Conservation (phyloP, 2,113 vertebrate species). For the Isurus oxyrinchus region DNA sequence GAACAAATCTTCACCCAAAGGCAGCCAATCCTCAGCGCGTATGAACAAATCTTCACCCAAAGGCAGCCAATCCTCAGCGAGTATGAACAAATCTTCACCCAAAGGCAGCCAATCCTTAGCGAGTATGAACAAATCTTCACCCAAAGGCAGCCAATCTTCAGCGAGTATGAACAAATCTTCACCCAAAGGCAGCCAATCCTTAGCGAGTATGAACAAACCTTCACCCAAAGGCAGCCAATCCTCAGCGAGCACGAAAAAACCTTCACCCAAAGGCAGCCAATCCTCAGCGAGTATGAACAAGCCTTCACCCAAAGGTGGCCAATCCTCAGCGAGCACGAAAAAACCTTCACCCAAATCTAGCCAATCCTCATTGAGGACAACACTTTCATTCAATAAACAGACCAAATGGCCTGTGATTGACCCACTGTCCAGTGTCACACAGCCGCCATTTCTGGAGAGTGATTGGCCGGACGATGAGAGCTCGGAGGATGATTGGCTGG, state of each 20-base stretch:
- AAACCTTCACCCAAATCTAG: neutral
- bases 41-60: no score
- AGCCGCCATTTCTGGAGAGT: slow-evolving; percentile 65
- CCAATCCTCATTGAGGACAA: neutral
- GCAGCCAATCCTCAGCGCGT: neutral
- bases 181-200: no score
- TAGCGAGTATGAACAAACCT: neutral
- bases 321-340: neutral
- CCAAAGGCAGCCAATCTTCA: no score
- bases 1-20: neutral
- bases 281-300: neutral
- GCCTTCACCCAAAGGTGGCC: neutral
- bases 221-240: no score
- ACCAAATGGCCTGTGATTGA: neutral
- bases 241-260: neutral
- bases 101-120: neutral
- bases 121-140: neutral
- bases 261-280: neutral
- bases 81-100: no score
- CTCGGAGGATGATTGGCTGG: slow-evolving; percentile 59
- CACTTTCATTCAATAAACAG: neutral
- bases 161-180: no score
- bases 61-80: no score
- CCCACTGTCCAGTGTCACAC: neutral
- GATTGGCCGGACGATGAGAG: slow-evolving; percentile 58